These are phyloP conservation scores for Clanis bilineata DNA, from an alignment of 2,888 invertebrate genomes.

Conservation along the genomic window DNA sequence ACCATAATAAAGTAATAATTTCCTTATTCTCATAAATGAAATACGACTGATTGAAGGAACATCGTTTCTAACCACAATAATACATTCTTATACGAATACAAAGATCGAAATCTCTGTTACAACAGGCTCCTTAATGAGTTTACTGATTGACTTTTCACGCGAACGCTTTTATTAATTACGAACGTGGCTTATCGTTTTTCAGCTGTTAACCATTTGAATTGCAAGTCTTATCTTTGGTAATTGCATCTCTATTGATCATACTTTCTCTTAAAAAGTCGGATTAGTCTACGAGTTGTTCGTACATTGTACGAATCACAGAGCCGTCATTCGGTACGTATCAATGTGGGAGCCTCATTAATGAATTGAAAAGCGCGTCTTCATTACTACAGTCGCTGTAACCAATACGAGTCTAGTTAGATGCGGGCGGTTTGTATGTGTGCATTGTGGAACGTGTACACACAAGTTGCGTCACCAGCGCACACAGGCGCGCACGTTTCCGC, in stretches of 20 bases:
- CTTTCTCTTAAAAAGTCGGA: slow-evolving; percentile 27
- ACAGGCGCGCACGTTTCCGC: slow-evolving; percentile 64
- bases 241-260: slow-evolving; percentile 45
- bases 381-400: slow-evolving; percentile 67
- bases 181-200: slow-evolving; percentile 44
- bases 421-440: slow-evolving; percentile 59
- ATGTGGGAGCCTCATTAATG: slow-evolving; percentile 70
- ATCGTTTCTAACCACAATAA: slow-evolving; percentile 19
- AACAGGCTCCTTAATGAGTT: slow-evolving; percentile 35
- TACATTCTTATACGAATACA: slow-evolving; percentile 61
- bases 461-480: slow-evolving; percentile 57
- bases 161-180: slow-evolving; percentile 54
- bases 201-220: slow-evolving; percentile 39
- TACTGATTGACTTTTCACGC: slow-evolving; percentile 59
- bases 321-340: slow-evolving; percentile 56
- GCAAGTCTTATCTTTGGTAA: slow-evolving; percentile 43
- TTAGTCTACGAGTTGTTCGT: neutral
- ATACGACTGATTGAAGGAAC: neutral
- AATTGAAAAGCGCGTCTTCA: slow-evolving; percentile 74
- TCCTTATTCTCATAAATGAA: slow-evolving; percentile 1
- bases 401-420: slow-evolving; percentile 62
- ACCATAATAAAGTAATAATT: neutral
- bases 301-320: slow-evolving; percentile 42
- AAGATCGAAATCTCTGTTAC: slow-evolving; percentile 55
- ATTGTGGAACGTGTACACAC: slow-evolving; percentile 46